These are phyloP conservation scores for Smutsia gigantea DNA, from an alignment of 2,797 vertebrate genomes.

Conservation along the genomic window DNA sequence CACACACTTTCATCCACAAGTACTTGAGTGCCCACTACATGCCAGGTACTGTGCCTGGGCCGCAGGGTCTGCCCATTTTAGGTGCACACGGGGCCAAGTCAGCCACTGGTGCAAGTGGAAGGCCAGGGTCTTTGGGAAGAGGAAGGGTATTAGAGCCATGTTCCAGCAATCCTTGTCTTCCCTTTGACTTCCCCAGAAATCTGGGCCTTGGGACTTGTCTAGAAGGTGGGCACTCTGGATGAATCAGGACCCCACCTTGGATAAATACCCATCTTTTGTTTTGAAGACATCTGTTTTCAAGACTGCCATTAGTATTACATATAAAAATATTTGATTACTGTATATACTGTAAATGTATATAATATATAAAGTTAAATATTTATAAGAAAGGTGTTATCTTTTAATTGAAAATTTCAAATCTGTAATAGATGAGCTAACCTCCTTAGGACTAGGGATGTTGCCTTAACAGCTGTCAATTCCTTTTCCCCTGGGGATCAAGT, in stretches of 20 bases:
- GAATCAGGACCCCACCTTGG: not conserved
- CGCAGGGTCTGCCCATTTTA: not conserved
- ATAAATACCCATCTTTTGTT: not conserved
- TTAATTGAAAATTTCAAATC: conserved; percentile 45
- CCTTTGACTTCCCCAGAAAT: not conserved
- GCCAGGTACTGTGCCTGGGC: not conserved
- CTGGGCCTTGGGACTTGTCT: not conserved
- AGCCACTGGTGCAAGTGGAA: not conserved
- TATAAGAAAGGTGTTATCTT: conserved; percentile 78
- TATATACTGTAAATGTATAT: conserved; percentile 85
- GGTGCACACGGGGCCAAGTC: not conserved
- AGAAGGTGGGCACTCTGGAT: not conserved
- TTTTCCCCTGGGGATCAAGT: not conserved
- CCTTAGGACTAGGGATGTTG: not conserved
- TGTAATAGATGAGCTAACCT: not conserved
- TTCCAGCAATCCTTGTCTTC: not conserved
- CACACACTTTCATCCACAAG: not conserved
- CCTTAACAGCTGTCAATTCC: not conserved
- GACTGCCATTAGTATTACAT: conserved; percentile 52
- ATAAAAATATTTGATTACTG: conserved; percentile 81
- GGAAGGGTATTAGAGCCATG: not conserved
- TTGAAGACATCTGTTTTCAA: conserved; percentile 64
- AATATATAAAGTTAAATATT: conserved; percentile 84
- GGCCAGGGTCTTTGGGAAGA: not conserved
- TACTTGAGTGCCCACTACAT: not conserved